These are phyloP conservation scores for Pseudomyrmex flavicornis DNA, from an alignment of 1,140 invertebrate species.

Conservation along the genomic window DNA sequence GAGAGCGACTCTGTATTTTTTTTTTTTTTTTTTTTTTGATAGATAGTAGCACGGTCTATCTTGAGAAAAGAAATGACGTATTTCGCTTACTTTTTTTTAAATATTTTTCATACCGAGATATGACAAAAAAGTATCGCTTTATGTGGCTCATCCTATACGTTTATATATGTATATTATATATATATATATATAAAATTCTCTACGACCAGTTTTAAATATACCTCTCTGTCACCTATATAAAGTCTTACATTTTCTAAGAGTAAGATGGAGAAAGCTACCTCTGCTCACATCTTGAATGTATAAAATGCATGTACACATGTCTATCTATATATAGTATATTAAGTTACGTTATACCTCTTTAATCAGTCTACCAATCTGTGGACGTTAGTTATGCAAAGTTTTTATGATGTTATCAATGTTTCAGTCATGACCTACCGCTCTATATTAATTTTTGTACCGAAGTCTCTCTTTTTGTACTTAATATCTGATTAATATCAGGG, in stretches of 20 bases:
- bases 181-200: not conserved
- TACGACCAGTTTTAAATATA: slow-evolving; percentile 18
- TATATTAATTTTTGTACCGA: slow-evolving; percentile 5
- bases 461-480: not conserved
- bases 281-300: slow-evolving; percentile 40
- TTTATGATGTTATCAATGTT: slow-evolving; percentile 32
- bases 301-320: slow-evolving; percentile 42
- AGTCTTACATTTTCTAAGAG: slow-evolving; percentile 21
- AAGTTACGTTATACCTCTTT: slow-evolving; percentile 20
- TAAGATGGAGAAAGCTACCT: slow-evolving; percentile 41
- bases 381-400: slow-evolving; percentile 18
- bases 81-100: too few relatives aligned
- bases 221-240: not conserved
- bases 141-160: not conserved
- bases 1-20: too few relatives aligned
- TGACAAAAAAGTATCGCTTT: not conserved
- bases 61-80: too few relatives aligned
- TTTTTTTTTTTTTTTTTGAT: too few relatives aligned
- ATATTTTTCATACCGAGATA: too few relatives aligned
- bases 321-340: not conserved
- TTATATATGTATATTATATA: not conserved
- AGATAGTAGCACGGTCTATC: too few relatives aligned
- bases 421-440: slow-evolving; percentile 16
- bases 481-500: too few relatives aligned
- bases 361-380: not conserved